A percentile compares a stretch with the other conserved stretches of the same genome.
Evolutionary conservation across 2,888 invertebrate species (phyloP).

Genomic region (Lissocephala sabroskyi): DNA sequence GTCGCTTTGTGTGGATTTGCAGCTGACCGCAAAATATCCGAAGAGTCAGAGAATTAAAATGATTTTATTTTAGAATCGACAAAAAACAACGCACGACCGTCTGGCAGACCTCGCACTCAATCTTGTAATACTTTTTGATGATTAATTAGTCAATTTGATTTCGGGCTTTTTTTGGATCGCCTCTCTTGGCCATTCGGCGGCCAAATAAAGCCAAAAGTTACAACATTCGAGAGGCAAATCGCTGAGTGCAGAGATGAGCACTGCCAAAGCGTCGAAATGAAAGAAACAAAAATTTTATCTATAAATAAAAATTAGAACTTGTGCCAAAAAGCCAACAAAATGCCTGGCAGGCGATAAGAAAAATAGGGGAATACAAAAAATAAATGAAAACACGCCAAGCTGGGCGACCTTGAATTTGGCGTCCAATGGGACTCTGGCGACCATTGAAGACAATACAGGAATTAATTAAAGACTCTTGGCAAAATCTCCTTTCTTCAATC

Average conservation of each 20-base stretch:
- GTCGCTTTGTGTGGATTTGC: too few species aligned
- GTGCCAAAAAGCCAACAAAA: constrained; percentile 41
- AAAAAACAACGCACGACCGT: background rate
- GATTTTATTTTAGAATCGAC: constrained; percentile 7
- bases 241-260: constrained; percentile 6
- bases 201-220: constrained; percentile 27
- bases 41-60: too few species aligned
- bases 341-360: background rate
- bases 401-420: constrained; percentile 45
- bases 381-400: constrained; percentile 13
- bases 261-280: constrained; percentile 18
- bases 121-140: constrained; percentile 2
- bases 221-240: background rate
- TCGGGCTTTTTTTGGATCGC: constrained; percentile 8
- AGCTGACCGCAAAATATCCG: too few species aligned
- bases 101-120: too few species aligned
- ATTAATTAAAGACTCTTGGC: too few species aligned
- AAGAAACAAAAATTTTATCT: constrained; percentile 37
- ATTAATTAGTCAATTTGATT: constrained; percentile 31
- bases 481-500: too few species aligned
- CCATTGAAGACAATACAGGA: too few species aligned
- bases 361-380: background rate
- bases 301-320: constrained; percentile 53
- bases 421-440: constrained; percentile 9
- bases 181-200: constrained; percentile 22